Percentiles rank a stretch among this genome's conserved stretches.
Conservation (phyloP, 2,888 invertebrate genomes). For the Mongoloraphidia duomilia region DNA sequence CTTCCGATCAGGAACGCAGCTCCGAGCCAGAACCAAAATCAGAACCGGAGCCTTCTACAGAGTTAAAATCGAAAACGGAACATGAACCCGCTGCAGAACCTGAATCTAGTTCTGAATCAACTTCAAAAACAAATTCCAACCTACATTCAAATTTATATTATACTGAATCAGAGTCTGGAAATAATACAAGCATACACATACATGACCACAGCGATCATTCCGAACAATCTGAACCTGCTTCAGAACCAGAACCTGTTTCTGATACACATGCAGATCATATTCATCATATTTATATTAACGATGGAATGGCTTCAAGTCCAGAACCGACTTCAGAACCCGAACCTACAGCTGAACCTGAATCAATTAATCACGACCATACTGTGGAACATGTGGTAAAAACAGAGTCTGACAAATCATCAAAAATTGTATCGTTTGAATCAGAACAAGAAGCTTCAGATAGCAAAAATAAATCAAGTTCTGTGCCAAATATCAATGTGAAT, state of each 20-base stretch:
- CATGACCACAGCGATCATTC: too few species aligned
- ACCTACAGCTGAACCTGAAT: constrained; percentile 13
- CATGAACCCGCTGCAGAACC: constrained; percentile 20
- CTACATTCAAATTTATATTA: too few species aligned
- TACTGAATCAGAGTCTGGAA: background rate
- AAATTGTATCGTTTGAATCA: too few species aligned
- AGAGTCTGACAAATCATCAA: too few species aligned
- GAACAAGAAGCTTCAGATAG: too few species aligned
- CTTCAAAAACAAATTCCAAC: constrained; percentile 15
- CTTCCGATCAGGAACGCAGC: too few species aligned
- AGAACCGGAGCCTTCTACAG: constrained; percentile 17
- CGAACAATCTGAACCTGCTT: background rate
- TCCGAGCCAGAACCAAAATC: constrained; percentile 16
- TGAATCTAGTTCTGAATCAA: constrained; percentile 22
- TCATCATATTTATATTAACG: too few species aligned
- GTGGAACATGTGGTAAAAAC: too few species aligned
- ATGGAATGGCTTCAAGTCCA: constrained; percentile 15
- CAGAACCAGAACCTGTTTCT: constrained; percentile 17
- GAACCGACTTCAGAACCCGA: constrained; percentile 22
- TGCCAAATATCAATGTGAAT: too few species aligned
- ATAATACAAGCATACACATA: constrained; percentile 1
- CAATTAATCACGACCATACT: background rate
- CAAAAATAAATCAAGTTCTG: too few species aligned
- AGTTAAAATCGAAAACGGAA: constrained; percentile 11
- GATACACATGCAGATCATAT: too few species aligned